Conservation (phyloP, 2,113 vertebrate genomes). For the Leucopternis melanops region DNA sequence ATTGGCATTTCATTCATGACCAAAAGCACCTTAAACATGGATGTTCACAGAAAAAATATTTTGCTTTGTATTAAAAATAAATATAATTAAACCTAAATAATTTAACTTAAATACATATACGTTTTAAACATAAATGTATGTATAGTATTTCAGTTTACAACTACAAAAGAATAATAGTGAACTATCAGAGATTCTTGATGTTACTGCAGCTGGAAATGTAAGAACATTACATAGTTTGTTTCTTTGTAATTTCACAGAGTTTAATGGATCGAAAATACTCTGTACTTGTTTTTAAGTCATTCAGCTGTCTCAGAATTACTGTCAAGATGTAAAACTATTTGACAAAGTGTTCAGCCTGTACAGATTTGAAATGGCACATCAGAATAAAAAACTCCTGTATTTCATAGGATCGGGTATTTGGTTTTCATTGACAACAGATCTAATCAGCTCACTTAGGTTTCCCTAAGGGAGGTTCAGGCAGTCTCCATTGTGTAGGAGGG, state of each 20-base stretch:
- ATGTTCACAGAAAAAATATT: not conserved
- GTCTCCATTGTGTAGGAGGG: constrained; percentile 36
- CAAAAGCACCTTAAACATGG: not conserved
- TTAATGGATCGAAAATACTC: not conserved
- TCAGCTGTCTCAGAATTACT: not conserved
- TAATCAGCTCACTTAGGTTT: not conserved
- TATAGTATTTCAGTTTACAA: constrained; percentile 23
- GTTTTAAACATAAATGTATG: not conserved
- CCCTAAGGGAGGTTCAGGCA: not conserved
- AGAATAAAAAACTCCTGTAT: not conserved
- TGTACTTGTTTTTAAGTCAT: not conserved
- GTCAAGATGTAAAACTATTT: not conserved
- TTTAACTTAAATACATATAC: not conserved
- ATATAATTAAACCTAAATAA: not conserved
- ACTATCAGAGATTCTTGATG: not conserved
- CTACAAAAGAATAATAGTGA: not conserved
- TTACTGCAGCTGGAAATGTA: not conserved
- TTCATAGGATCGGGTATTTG: not conserved
- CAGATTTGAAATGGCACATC: not conserved
- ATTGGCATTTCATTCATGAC: not conserved
- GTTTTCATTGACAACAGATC: constrained; percentile 31
- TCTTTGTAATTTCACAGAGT: not conserved
- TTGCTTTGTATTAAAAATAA: not conserved
- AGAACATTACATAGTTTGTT: not conserved
- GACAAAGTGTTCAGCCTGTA: not conserved